Conservation (phyloP, 2,113 vertebrate genomes). For the Sceloporus tristichus region DNA sequence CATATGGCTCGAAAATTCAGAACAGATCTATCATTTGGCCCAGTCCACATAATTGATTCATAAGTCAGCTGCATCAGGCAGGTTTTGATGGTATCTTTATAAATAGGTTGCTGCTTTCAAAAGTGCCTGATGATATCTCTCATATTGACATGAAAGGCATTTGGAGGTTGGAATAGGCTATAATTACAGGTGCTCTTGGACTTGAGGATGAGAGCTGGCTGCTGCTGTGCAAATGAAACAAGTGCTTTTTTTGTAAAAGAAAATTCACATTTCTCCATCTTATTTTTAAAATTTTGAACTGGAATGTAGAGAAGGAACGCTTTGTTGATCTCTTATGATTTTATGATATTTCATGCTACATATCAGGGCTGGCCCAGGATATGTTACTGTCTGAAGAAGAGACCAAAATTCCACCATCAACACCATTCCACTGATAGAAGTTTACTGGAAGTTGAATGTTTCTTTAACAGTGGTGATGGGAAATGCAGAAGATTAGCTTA, state of each 20-base stretch:
- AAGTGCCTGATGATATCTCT: slow-evolving; percentile 78
- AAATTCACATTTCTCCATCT: too few species aligned
- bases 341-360: neutral
- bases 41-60: slow-evolving; percentile 83
- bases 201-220: slow-evolving; percentile 3
- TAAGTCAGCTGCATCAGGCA: slow-evolving; percentile 82
- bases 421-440: neutral
- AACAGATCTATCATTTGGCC: slow-evolving; percentile 76
- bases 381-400: neutral
- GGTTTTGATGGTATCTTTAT: slow-evolving; percentile 84
- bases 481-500: too few species aligned
- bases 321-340: neutral
- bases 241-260: too few species aligned
- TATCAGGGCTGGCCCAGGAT: neutral
- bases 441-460: neutral
- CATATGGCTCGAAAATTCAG: slow-evolving; percentile 78
- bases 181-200: slow-evolving; percentile 33
- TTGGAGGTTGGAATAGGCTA: slow-evolving; percentile 78
- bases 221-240: slow-evolving; percentile 11
- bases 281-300: neutral
- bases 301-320: neutral
- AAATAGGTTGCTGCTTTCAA: slow-evolving; percentile 78
- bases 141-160: slow-evolving; percentile 80
- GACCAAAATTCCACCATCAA: neutral
- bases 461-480: neutral